Base-by-base conservation (phyloP, 2,888 invertebrate species). In the Choreutis nemorana region DNA sequence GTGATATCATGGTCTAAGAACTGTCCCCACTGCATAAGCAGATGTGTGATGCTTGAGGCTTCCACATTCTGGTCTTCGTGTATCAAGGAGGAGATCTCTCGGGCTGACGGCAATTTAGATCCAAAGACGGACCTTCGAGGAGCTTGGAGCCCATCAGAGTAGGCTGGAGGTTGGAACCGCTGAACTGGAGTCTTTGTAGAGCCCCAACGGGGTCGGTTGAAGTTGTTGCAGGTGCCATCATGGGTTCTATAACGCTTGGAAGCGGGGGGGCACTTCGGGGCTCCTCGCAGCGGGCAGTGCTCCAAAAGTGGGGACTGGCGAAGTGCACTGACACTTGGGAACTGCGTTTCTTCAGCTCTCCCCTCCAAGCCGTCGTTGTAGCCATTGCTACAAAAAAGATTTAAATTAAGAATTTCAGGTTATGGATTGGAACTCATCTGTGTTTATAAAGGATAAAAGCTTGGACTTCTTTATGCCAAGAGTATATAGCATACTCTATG, bases 1-100 rank as follows among this genome's bases (percentile, higher is more conserved):
- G 90, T 91, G 39, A 95, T 70, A 55, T 95, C 94, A 49, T 95
- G 94, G 54, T 94, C 94, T 33, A 95, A 52, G 44, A 95, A 87
- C 64, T 95, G 94, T 0, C 94, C 94, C 91, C 94, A 94, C 55
- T 94, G 94, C 84, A 92, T 93, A 34, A 91, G 81, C 83, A 91
- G 85, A 41, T 90, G 85, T 0, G 91, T 91, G 5, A 91, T 81
- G 0, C 83, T 81, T 1, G 82, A 80, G 4, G 85, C 81, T 39
- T 87, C 88, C 1, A 81, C 81, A 44, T 87, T 84, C 37, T 80
- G 81, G 42, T 82, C 78, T 36, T 78, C 71, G 42, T 87, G 87
- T 16, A 78, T 82, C 2, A 80, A 51, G 6, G 86, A 73, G 53
- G 92, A 91, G 40, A 94, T 84, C 34, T 84, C 82, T 14, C 94